A percentile compares a stretch with the other conserved stretches of the same genome.
Evolutionary conservation across 1,140 invertebrate genomes (phyloP).

Genomic region (Euura saliciscinereae): DNA sequence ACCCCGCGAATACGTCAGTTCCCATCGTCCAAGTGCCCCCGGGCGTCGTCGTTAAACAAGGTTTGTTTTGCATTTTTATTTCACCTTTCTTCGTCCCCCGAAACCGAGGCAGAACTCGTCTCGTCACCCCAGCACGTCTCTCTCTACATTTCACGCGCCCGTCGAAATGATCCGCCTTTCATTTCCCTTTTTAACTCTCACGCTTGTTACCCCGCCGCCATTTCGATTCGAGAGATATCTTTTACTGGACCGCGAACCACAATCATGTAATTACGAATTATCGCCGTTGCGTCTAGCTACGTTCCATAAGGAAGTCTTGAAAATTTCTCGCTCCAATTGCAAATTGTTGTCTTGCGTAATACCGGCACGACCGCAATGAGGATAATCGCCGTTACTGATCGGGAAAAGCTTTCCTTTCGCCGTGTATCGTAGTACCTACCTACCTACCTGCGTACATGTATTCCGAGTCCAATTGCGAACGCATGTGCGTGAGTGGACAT

Average conservation of each 20-base stretch:
- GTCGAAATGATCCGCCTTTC: background rate
- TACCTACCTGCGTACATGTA: no score
- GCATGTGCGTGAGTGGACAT: background rate
- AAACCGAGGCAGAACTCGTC: constrained; percentile 9
- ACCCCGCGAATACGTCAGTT: constrained; percentile 40
- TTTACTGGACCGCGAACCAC: no score
- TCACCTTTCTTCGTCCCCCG: constrained; percentile 20
- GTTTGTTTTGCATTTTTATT: constrained; percentile 47
- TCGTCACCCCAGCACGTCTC: constrained; percentile 19
- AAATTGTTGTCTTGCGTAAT: no score
- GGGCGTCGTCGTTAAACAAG: constrained; percentile 58
- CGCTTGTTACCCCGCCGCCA: constrained; percentile 28
- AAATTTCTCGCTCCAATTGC: no score
- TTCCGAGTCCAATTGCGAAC: no score
- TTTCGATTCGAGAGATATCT: constrained; percentile 38
- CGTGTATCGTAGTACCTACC: no score
- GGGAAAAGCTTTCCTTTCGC: no score
- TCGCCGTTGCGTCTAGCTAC: constrained; percentile 31
- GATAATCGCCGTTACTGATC: no score
- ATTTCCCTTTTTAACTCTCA: background rate
- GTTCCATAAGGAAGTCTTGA: no score
- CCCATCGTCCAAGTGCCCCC: constrained; percentile 54
- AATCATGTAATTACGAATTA: constrained; percentile 32
- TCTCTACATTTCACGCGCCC: constrained; percentile 37
- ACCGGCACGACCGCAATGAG: no score